Percentiles rank a stretch among this genome's conserved stretches.
phyloP scores from a whole-genome alignment of 64 coral and sea anemone genomes.

The Catalaphyllia jardinei region DNA sequence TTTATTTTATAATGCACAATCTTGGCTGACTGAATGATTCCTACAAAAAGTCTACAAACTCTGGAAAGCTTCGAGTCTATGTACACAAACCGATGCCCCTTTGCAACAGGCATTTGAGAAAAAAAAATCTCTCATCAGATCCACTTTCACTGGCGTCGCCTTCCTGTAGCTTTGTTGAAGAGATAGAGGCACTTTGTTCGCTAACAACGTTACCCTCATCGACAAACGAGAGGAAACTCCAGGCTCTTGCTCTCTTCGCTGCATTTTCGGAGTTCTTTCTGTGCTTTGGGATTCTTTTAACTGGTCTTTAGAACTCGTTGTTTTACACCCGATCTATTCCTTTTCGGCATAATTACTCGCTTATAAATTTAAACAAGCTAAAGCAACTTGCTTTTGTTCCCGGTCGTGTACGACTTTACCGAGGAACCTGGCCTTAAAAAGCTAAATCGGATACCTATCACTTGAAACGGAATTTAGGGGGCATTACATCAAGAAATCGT shows the following conservation, averaged over 20 bases:
- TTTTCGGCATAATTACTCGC: neutral
- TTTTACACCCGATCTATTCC: conserved; percentile 1
- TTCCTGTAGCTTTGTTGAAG: conserved; percentile 44
- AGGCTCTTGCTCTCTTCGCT: neutral
- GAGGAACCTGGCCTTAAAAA: neutral
- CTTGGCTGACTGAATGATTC: conserved; percentile 18
- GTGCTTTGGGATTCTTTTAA: neutral
- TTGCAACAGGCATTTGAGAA: conserved; percentile 15
- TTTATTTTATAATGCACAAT: conserved; percentile 27
- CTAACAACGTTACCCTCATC: conserved; percentile 37
- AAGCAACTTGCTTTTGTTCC: neutral
- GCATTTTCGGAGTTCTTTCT: conserved; percentile 1
- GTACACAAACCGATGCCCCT: conserved; percentile 39
- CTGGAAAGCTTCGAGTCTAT: conserved; percentile 37
- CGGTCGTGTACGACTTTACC: neutral
- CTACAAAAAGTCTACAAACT: conserved; percentile 22
- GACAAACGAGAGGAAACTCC: conserved; percentile 37
- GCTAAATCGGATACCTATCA: neutral
- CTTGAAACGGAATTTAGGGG: too few species aligned
- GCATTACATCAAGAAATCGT: too few species aligned
- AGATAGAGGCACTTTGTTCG: conserved; percentile 52
- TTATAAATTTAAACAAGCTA: neutral
- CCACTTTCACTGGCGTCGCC: neutral
- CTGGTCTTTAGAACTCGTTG: neutral
- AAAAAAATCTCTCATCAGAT: conserved; percentile 37